phyloP scores from a whole-genome alignment of 1,140 invertebrate genomes.

The Asbolus verrucosus region DNA sequence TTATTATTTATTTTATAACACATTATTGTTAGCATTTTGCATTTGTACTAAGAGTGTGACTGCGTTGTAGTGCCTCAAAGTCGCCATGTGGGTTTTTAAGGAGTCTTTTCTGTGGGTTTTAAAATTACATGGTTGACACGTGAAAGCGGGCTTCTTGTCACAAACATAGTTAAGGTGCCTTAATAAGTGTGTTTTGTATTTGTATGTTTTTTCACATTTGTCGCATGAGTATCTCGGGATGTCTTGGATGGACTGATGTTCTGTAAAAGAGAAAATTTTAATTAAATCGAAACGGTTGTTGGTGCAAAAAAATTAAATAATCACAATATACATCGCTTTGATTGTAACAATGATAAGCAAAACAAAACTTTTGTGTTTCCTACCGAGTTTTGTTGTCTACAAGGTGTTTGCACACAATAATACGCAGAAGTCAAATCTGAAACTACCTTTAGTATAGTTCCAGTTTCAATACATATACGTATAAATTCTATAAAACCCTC shows the following conservation, averaged over 20 bases:
- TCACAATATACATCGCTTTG: too few relatives aligned
- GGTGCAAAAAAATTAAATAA: too few relatives aligned
- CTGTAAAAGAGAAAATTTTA: conserved; percentile 8
- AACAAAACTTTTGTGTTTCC: too few relatives aligned
- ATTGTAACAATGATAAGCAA: too few relatives aligned
- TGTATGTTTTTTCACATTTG: conserved; percentile 54
- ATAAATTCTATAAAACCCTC: too few relatives aligned
- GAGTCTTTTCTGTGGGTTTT: conserved; percentile 22
- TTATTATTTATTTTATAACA: conserved; percentile 24
- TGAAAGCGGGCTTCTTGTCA: conserved; percentile 65
- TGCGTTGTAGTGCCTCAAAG: conserved; percentile 3
- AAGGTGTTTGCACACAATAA: too few relatives aligned
- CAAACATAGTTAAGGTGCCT: conserved; percentile 61
- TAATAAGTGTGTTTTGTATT: conserved; percentile 47
- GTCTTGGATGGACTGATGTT: too few relatives aligned
- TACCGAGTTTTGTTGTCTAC: too few relatives aligned
- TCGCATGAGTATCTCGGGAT: conserved; percentile 47
- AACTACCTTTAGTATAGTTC: too few relatives aligned
- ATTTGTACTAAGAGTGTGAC: conserved; percentile 3
- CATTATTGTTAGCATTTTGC: not conserved
- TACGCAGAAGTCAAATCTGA: too few relatives aligned
- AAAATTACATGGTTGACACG: conserved; percentile 68
- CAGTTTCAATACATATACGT: too few relatives aligned
- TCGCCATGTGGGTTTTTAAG: conserved; percentile 6
- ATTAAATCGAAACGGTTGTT: too few relatives aligned